Evolutionary conservation across 2,888 invertebrate species (phyloP), one percentile per base, ranked within the genome.

Genomic region (Tenthredo notha): DNA sequence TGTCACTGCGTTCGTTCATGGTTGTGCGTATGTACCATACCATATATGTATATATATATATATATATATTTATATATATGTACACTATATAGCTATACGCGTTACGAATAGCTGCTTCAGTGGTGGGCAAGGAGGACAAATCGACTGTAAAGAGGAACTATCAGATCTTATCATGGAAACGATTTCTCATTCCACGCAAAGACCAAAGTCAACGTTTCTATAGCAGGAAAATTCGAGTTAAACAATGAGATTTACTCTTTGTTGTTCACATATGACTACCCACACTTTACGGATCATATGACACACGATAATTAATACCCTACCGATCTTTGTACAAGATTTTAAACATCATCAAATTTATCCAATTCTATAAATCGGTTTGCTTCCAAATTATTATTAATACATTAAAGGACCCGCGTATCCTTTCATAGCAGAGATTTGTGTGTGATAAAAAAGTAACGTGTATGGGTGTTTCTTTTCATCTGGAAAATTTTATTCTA

Each of bases 401-500:
- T 21, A 58, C 21, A 21, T 58, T 58, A 21, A 15, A 29, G 65
- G 33, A 5, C 29, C 29, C 7, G 15, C 9, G 15, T 29, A 67
- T 12, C 2, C 29, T 15, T 65, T 65, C 21, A 9, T 25, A 6
- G 82, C 87, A 87, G 90, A 10, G 10, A 18, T 21, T 40, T 21
- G 43, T 74, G 37, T 43, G 25, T 10, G 72, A 74, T 43, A 21
- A 21, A 21, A 72, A 5, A 21, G 21, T 43, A 50, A 29, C 15
- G 29, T 77, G 47, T 29, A 47, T 50, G 47, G 29, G 50, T 50
- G 4, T 77, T 50, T 29, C 50, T 33, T 50, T 29, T 29, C n/a
- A 33, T 33, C 25, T 47, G n/a, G n/a, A 9, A 90, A 90, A 88
- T 90, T 87, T 80, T 83, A 88, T 89, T 33, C 2, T 33, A 33